Evolutionary conservation across 2,797 vertebrate species (phyloP).

Genomic region (Sebastes trivittatus): DNA sequence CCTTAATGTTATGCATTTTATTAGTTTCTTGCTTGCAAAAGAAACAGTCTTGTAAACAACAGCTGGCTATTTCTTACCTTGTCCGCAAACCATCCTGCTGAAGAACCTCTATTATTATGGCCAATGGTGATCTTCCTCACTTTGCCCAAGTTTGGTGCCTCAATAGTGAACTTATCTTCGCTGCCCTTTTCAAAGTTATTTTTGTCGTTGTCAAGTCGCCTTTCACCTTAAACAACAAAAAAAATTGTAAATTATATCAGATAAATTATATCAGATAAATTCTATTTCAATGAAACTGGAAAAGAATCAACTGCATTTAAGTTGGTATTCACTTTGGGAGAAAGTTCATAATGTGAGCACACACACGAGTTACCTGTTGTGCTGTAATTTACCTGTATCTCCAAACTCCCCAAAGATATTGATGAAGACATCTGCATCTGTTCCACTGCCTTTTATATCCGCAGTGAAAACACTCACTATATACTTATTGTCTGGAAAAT

Average conservation of each 20-base stretch:
- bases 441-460: conserved; percentile 91
- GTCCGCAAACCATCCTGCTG: conserved; percentile 94
- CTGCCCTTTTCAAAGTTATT: conserved; percentile 94
- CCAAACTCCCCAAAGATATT: conserved; percentile 96
- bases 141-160: conserved; percentile 92
- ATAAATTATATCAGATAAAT: background rate
- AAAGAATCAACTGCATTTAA: background rate
- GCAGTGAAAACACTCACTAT: conserved; percentile 90
- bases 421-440: conserved; percentile 95
- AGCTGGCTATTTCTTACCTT: conserved; percentile 82
- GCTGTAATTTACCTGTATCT: conserved; percentile 87
- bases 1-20: background rate
- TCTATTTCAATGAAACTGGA: background rate
- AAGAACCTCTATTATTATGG: conserved; percentile 95
- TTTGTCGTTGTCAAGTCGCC: conserved; percentile 91
- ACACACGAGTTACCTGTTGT: background rate
- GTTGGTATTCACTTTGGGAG: background rate
- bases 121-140: conserved; percentile 93
- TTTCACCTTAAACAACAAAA: conserved; percentile 83
- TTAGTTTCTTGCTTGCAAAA: background rate
- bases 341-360: background rate
- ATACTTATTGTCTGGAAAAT: conserved; percentile 92
- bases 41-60: background rate
- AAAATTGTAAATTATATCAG: background rate
- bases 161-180: conserved; percentile 94